Conservation (phyloP, 2,797 vertebrate genomes). For the Typhlichthys eigenmanni region DNA sequence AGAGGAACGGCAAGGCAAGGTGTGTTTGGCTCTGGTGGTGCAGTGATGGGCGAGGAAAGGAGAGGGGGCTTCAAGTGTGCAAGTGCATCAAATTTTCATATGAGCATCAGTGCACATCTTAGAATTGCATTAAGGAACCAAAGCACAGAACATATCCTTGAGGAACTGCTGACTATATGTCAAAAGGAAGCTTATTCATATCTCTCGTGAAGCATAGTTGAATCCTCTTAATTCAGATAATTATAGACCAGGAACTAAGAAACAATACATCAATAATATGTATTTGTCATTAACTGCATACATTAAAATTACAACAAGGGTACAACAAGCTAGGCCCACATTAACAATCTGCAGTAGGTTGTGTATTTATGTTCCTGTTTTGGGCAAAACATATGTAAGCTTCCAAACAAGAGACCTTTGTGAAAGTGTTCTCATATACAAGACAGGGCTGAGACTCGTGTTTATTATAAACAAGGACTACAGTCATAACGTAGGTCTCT, state of each 20-base stretch:
- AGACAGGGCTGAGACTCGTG: constrained; percentile 39
- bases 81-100: constrained; percentile 77
- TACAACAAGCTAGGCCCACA: too few species aligned
- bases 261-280: constrained; percentile 46
- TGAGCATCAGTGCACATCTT: constrained; percentile 70
- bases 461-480: constrained; percentile 51
- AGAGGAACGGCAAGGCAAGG: constrained; percentile 47
- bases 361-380: constrained; percentile 24
- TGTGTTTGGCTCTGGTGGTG: constrained; percentile 63
- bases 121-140: constrained; percentile 73
- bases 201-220: constrained; percentile 48
- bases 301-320: too few species aligned
- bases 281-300: constrained; percentile 37
- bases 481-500: constrained; percentile 6
- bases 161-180: constrained; percentile 62
- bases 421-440: constrained; percentile 25
- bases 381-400: constrained; percentile 39
- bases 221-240: constrained; percentile 72
- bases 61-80: constrained; percentile 60
- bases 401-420: constrained; percentile 7
- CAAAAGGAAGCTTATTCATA: constrained; percentile 71
- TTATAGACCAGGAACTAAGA: constrained; percentile 56
- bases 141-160: constrained; percentile 79
- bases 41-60: constrained; percentile 32
- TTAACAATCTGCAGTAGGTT: not conserved